Evolutionary conservation across 2,113 vertebrate genomes (phyloP).

Genomic region (Myiopsitta monachus): DNA sequence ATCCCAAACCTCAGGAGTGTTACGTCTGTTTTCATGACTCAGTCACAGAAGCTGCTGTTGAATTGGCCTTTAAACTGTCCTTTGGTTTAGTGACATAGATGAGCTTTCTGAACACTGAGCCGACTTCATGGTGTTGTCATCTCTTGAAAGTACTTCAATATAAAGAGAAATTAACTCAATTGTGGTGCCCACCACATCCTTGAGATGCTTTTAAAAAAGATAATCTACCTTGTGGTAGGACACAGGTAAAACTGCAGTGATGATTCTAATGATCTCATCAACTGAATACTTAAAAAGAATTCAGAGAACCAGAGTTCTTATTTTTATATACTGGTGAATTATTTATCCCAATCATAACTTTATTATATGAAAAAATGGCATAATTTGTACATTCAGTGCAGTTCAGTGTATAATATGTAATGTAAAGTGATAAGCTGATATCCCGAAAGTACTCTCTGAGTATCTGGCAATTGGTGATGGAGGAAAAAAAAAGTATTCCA

Average conservation of each 20-base stretch:
- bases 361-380: not conserved
- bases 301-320: not conserved
- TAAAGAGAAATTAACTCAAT: not conserved
- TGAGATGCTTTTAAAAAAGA: not conserved
- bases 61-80: constrained; percentile 94
- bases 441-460: not conserved
- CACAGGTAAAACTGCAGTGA: not conserved
- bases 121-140: not conserved
- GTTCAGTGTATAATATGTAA: not conserved
- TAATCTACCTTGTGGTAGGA: not conserved
- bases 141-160: not conserved
- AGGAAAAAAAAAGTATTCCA: not conserved
- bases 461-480: not conserved
- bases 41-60: constrained; percentile 87
- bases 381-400: not conserved
- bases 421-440: not conserved
- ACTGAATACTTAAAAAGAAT: not conserved
- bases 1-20: constrained; percentile 92
- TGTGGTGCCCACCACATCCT: not conserved
- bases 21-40: constrained; percentile 98
- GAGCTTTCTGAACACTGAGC: not conserved
- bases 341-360: not conserved
- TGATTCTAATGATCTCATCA: not conserved
- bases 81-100: constrained; percentile 85
- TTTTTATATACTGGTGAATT: not conserved